These are phyloP conservation scores for Muricea muricata DNA, from an alignment of 92 coral and sea anemone genomes.

Conservation along the genomic window DNA sequence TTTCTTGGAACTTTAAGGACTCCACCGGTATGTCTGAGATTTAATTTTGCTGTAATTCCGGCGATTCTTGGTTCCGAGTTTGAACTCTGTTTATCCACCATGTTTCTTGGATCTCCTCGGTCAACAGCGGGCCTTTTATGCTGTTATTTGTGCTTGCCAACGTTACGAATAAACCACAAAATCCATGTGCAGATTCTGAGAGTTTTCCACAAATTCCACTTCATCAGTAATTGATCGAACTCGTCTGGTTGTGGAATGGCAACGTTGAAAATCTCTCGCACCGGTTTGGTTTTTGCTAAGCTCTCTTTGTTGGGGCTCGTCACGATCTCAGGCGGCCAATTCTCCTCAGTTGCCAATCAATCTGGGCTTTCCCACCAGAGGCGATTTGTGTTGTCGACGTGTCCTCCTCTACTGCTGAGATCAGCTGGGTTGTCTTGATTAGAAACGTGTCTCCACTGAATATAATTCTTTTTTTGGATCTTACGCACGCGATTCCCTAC, in stretches of 20 bases:
- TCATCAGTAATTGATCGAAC: too few species aligned
- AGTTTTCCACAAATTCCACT: not conserved
- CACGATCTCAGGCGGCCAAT: constrained; percentile 63
- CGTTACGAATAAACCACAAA: not conserved
- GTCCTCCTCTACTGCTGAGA: too few species aligned
- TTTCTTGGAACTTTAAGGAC: too few species aligned
- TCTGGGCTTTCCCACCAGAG: constrained; percentile 62
- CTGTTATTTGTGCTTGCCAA: not conserved
- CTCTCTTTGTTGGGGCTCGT: constrained; percentile 32
- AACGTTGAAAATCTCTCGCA: not conserved
- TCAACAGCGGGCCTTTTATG: constrained; percentile 17
- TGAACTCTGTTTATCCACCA: not conserved
- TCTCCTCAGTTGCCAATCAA: constrained; percentile 30
- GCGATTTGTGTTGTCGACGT: not conserved
- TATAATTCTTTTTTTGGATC: too few species aligned
- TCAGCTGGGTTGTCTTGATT: too few species aligned
- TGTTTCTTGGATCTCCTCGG: constrained; percentile 24
- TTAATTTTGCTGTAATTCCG: constrained; percentile 8
- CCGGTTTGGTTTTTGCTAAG: constrained; percentile 42
- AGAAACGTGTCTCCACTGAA: too few species aligned
- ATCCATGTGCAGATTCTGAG: not conserved
- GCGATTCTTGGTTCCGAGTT: constrained; percentile 4
- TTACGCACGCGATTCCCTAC: constrained; percentile 14
- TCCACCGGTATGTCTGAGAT: not conserved
- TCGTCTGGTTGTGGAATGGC: too few species aligned